Conservation (phyloP, 2,888 invertebrate genomes). For the Athalia circularis region DNA sequence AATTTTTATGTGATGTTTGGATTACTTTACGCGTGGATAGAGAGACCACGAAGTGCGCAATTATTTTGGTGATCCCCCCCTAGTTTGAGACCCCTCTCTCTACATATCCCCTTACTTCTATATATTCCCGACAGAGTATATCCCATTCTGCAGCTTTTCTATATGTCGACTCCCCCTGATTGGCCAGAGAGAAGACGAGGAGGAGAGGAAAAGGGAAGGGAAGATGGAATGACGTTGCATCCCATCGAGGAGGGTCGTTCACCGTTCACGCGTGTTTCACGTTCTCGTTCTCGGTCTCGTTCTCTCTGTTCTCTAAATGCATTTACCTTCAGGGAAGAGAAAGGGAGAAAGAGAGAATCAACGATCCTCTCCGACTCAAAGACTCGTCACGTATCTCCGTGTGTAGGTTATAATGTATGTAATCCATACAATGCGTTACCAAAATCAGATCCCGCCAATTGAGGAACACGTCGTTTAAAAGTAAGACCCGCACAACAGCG, state of each 20-base stretch:
- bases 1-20: conserved; percentile 72
- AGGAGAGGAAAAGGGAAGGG: conserved; percentile 21
- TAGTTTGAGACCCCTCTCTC: conserved; percentile 25
- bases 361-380: conserved; percentile 1
- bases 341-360: too few relatives aligned
- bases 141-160: conserved; percentile 11
- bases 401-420: background rate
- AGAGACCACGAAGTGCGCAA: conserved; percentile 71
- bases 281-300: too few relatives aligned
- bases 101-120: conserved; percentile 31
- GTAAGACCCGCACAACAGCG: conserved; percentile 32
- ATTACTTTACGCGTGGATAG: conserved; percentile 69
- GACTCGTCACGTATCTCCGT: background rate
- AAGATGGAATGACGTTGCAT: conserved; percentile 17
- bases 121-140: background rate
- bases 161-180: conserved; percentile 21
- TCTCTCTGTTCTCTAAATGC: too few relatives aligned
- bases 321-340: background rate
- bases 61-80: conserved; percentile 62
- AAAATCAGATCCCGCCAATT: conserved; percentile 41
- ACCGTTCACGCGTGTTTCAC: conserved; percentile 17
- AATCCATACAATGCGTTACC: background rate
- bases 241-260: conserved; percentile 35
- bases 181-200: background rate
- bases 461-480: conserved; percentile 31